Evolutionary conservation across 2,888 invertebrate genomes (phyloP).

Genomic region (Silvanus unidentatus): DNA sequence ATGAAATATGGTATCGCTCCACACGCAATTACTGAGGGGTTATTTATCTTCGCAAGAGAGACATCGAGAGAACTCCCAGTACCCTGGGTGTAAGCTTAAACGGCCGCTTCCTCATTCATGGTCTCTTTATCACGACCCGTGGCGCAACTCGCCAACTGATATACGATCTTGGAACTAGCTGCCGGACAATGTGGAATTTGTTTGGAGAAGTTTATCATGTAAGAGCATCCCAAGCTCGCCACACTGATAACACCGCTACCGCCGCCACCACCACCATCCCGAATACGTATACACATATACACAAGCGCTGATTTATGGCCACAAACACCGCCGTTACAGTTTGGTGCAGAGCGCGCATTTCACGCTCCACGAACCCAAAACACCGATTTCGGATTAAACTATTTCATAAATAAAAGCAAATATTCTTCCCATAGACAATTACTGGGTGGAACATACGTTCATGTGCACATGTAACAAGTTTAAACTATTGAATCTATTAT

Average conservation of each 20-base stretch:
- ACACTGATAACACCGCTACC: constrained; percentile 29
- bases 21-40: constrained; percentile 54
- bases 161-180: constrained; percentile 37
- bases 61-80: constrained; percentile 28
- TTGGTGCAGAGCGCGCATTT: constrained; percentile 7
- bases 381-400: constrained; percentile 4
- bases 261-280: constrained; percentile 2
- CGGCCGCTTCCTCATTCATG: constrained; percentile 39
- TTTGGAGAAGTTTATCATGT: constrained; percentile 41
- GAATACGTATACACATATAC: background rate
- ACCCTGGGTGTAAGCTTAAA: constrained; percentile 32
- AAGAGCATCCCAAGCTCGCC: constrained; percentile 32
- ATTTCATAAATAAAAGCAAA: constrained; percentile 1
- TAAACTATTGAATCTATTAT: too few relatives aligned
- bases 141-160: constrained; percentile 25
- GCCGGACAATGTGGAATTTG: constrained; percentile 43
- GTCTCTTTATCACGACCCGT: constrained; percentile 36
- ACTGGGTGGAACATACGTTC: too few relatives aligned
- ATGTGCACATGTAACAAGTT: too few relatives aligned
- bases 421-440: too few relatives aligned
- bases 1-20: constrained; percentile 56
- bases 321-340: constrained; percentile 20
- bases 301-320: constrained; percentile 26
- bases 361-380: constrained; percentile 2
- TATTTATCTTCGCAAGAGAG: constrained; percentile 48